phyloP scores from a whole-genome alignment of 1,140 invertebrate species.

The Zaprionus lachaisei region DNA sequence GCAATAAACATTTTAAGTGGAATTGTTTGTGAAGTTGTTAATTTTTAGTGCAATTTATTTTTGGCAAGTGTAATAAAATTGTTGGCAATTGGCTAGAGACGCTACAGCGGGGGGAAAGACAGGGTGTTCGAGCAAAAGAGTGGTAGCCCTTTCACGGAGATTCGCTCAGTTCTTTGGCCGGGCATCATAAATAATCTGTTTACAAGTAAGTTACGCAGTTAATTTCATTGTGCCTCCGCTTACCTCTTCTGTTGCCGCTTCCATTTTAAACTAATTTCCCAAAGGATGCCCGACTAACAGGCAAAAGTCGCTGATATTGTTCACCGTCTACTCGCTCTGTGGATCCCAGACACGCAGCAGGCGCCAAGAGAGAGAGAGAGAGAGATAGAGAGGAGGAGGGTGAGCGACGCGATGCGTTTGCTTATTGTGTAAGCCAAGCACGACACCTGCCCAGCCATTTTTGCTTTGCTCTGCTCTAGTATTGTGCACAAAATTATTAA shows the following conservation, averaged over 20 bases:
- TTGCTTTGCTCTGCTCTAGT: conserved; percentile 56
- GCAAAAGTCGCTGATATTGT: conserved; percentile 36
- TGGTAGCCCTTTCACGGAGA: conserved; percentile 22
- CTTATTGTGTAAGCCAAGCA: conserved; percentile 76
- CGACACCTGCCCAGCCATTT: conserved; percentile 71
- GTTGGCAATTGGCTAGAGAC: conserved; percentile 57
- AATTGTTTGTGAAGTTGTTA: conserved; percentile 82
- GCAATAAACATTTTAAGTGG: conserved; percentile 83
- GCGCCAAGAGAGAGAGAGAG: not conserved
- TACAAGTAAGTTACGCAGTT: conserved; percentile 81
- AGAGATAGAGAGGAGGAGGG: not conserved
- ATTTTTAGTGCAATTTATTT: conserved; percentile 83
- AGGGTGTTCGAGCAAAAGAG: not conserved
- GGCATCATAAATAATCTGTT: conserved; percentile 80
- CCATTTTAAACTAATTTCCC: conserved; percentile 82
- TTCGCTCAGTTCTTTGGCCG: conserved; percentile 9
- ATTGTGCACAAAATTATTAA: conserved; percentile 71
- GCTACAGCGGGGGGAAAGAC: not conserved
- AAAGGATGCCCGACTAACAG: conserved; percentile 45
- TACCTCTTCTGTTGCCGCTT: conserved; percentile 7
- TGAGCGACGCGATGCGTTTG: conserved; percentile 41
- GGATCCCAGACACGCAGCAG: conserved; percentile 66
- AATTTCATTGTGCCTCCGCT: conserved; percentile 59
- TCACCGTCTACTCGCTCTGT: not conserved
- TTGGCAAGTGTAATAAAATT: conserved; percentile 78